Evolutionary conservation across 2,113 vertebrate species (phyloP).

Genomic region (Rhizomys pruinosus): DNA sequence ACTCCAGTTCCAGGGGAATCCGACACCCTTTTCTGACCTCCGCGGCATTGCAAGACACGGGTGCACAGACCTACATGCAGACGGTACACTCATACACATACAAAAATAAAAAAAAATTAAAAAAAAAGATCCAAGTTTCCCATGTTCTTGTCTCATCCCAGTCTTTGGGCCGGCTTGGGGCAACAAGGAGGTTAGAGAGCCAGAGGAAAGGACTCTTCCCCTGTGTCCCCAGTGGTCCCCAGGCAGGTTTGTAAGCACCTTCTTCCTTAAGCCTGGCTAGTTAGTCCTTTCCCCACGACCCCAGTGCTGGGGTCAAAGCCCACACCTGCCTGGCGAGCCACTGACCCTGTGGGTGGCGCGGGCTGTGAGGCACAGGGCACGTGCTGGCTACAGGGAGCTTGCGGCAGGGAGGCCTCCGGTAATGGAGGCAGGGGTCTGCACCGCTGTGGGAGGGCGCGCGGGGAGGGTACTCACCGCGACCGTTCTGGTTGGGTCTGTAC

Average conservation of each 20-base stretch:
- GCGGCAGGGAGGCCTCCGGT: not conserved
- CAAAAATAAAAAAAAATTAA: no score
- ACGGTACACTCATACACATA: no score
- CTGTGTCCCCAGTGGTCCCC: slow-evolving; percentile 45
- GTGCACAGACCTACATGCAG: no score
- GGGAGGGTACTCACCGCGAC: slow-evolving; percentile 88
- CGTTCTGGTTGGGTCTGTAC: slow-evolving; percentile 89
- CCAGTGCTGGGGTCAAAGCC: not conserved
- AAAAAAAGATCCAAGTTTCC: not conserved
- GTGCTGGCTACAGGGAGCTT: no score
- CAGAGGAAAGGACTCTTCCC: not conserved
- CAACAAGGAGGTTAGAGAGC: not conserved
- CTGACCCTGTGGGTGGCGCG: not conserved
- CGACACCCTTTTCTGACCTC: no score
- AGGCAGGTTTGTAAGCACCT: not conserved
- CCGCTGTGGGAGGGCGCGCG: accelerated
- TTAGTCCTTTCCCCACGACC: not conserved
- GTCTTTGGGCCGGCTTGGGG: not conserved
- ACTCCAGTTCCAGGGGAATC: no score
- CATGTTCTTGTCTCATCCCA: not conserved
- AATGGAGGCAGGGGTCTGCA: no score
- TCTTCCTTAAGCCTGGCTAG: not conserved
- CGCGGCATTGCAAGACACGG: no score
- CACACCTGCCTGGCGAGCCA: not conserved
- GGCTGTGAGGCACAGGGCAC: not conserved